phyloP scores from a whole-genome alignment of 2,113 vertebrate species.

The Tretioscincus oriximinensis region DNA sequence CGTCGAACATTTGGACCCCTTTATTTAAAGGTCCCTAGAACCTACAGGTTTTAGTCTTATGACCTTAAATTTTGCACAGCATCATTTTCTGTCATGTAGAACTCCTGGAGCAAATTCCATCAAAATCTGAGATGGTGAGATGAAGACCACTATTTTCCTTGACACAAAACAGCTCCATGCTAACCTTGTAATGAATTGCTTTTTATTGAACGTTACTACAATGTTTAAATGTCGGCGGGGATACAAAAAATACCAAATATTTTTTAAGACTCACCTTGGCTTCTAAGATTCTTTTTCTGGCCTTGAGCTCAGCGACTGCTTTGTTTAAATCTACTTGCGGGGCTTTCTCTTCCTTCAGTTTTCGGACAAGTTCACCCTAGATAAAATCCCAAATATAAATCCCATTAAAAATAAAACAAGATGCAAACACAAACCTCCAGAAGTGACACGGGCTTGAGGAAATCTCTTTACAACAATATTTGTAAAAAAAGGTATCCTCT shows the following conservation, averaged over 20 bases:
- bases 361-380: conserved; percentile 91
- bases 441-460: not conserved
- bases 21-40: no score
- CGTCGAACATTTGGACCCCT: no score
- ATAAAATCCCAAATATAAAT: not conserved
- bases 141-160: no score
- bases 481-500: not conserved
- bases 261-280: conserved; percentile 80
- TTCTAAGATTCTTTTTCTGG: conserved; percentile 89
- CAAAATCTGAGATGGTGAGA: no score
- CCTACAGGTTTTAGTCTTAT: no score
- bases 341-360: conserved; percentile 88
- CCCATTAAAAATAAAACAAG: not conserved
- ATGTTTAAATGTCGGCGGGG: not conserved
- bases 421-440: not conserved
- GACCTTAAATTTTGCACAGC: no score
- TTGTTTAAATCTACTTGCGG: conserved; percentile 91
- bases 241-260: not conserved
- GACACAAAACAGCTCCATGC: no score
- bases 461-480: not conserved
- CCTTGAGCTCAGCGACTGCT: conserved; percentile 94
- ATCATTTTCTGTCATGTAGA: no score
- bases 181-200: no score
- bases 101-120: no score
- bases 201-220: no score